phyloP scores from a whole-genome alignment of 1,140 invertebrate genomes.

The Rhagoletis pomonella region DNA sequence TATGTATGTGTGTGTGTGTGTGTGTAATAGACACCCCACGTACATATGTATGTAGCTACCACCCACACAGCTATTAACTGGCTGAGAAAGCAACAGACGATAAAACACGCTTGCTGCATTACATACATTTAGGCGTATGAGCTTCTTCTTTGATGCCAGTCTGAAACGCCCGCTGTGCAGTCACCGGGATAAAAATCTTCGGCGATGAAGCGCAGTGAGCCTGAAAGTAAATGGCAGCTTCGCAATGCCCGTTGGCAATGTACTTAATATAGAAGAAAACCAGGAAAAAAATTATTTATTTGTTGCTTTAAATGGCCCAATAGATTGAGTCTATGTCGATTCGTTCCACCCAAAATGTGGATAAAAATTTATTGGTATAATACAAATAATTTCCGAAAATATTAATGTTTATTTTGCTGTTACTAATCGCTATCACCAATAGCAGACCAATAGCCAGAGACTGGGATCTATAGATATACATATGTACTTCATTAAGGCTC shows the following conservation, averaged over 20 bases:
- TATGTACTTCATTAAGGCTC: too few species aligned
- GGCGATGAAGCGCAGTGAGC: not conserved
- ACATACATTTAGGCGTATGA: not conserved
- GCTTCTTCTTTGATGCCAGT: not conserved
- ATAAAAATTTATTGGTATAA: too few species aligned
- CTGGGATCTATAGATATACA: too few species aligned
- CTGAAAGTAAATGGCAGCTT: not conserved
- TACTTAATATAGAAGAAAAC: not conserved
- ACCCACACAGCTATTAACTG: not conserved
- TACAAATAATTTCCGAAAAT: too few species aligned
- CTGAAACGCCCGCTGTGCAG: not conserved
- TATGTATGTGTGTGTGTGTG: not conserved
- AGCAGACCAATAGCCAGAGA: too few species aligned
- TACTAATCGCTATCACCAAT: too few species aligned
- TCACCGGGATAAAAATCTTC: not conserved
- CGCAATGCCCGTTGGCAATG: not conserved
- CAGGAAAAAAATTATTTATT: slow-evolving; percentile 8
- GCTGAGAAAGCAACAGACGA: not conserved
- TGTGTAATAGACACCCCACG: not conserved
- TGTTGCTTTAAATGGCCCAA: not conserved
- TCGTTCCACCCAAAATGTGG: too few species aligned
- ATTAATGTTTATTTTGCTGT: too few species aligned
- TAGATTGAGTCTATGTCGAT: too few species aligned
- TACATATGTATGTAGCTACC: not conserved
- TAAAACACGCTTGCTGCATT: too few species aligned